Base-by-base conservation (phyloP, 2,797 vertebrate species). In the Notolepis coatsorum region DNA sequence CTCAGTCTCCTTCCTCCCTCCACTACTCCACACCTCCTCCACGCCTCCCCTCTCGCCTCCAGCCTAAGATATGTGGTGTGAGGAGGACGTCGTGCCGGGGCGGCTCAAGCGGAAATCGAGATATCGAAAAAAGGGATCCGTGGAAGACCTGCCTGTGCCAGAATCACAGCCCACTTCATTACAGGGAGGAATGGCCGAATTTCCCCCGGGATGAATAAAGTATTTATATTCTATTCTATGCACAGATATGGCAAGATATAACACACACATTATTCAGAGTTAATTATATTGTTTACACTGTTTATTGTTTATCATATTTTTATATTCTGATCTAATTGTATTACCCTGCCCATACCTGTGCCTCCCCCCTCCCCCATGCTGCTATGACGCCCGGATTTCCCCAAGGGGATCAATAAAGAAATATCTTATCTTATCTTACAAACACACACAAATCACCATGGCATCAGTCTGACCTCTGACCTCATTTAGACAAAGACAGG, bases 61-160 rank as follows among this genome's bases (percentile, higher is more conserved):
- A 65, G 84, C 82, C 84, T 77, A 85, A 90, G 84, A 88, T 88
- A 88, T 86, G 84, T 85, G 82, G 25, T 75, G 88, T 82, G 82
- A 82, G 88, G 87, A 88, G 71, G 86, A 87, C 87, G 87, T 85
- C 81, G 80, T 86, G 89, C 87, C 89, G 85, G 67, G 65, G 61
- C 63, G 68, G 82, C 80, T 83, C 74, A 85, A 88, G 87, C 86
- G 84, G 84, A 88, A 88, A 86, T 85, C 43, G 80, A 83, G 79
- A 85, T 85, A 84, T 73, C 80, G 84, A 81, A n/a, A n/a, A n/a
- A n/a, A 79, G 78, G 80, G 62, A 88, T 89, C 82, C n/a, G n/a
- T 76, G 84, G 86, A 85, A 65, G 71, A 79, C 77, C 77, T 58
- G 74, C 79, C 81, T 80, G 77, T 78, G 82, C 84, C 84, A 79